Conservation (phyloP, 2,888 invertebrate genomes). For the Sphecodes monilicornis region DNA sequence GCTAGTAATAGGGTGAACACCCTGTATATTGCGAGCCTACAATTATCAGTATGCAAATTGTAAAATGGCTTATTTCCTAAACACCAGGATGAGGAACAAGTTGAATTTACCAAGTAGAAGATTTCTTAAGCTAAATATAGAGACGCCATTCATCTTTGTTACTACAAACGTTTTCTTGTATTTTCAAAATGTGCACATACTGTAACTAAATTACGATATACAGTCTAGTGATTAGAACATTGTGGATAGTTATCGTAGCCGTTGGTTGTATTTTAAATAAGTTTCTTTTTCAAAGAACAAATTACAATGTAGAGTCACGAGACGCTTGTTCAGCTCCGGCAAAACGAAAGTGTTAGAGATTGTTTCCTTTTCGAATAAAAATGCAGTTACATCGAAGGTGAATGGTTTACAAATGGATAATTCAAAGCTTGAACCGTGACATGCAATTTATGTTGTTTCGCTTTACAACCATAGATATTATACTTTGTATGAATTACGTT, state of each 20-base stretch:
- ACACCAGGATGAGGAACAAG: too few species aligned
- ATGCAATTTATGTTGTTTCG: background rate
- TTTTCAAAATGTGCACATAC: background rate
- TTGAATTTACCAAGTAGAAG: too few species aligned
- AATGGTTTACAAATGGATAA: background rate
- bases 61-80: too few species aligned
- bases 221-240: background rate
- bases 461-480: background rate
- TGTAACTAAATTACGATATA: background rate
- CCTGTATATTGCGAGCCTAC: too few species aligned
- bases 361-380: constrained; percentile 1
- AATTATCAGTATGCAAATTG: too few species aligned
- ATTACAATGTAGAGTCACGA: background rate
- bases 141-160: background rate
- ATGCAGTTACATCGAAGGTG: background rate
- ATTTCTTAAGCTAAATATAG: background rate
- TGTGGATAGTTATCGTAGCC: background rate
- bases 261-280: background rate
- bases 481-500: background rate
- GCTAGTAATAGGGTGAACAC: too few species aligned
- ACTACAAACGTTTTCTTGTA: too few species aligned
- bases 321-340: background rate
- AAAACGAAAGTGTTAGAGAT: background rate
- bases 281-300: background rate
- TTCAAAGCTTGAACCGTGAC: background rate